phyloP scores from a whole-genome alignment of 2,888 invertebrate species.

The Volucella bombylans region DNA sequence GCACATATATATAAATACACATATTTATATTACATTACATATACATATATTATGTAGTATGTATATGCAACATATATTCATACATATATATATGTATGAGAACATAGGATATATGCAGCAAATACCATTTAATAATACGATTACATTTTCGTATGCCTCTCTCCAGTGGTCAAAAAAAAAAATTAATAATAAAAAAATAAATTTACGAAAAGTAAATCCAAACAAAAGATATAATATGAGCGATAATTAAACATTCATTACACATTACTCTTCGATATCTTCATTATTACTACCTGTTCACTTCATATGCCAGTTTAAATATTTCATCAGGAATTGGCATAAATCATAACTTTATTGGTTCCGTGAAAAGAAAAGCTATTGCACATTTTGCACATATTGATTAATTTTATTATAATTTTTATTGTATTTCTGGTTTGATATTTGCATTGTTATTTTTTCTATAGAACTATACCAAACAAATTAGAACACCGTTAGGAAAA shows the following conservation, averaged over 20 bases:
- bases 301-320: slow-evolving; percentile 27
- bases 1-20: slow-evolving; percentile 16
- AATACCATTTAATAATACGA: slow-evolving; percentile 24
- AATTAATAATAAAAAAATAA: slow-evolving; percentile 3
- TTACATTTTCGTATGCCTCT: slow-evolving; percentile 29
- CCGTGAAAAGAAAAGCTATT: slow-evolving; percentile 15
- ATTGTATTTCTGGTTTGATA: slow-evolving; percentile 24
- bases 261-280: slow-evolving; percentile 38
- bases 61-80: background rate
- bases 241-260: slow-evolving; percentile 34
- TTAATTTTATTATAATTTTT: slow-evolving; percentile 26
- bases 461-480: slow-evolving; percentile 14
- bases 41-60: slow-evolving; percentile 19
- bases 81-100: background rate
- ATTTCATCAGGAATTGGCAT: slow-evolving; percentile 1
- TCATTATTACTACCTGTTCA: slow-evolving; percentile 35
- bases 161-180: slow-evolving; percentile 31
- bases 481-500: slow-evolving; percentile 16
- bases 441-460: slow-evolving; percentile 30
- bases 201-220: slow-evolving; percentile 9
- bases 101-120: slow-evolving; percentile 23
- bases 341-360: slow-evolving; percentile 21
- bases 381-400: slow-evolving; percentile 1
- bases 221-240: background rate
- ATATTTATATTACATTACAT: background rate